Percentiles rank a stretch among this genome's conserved stretches.
Evolutionary conservation across 2,797 vertebrate genomes (phyloP).

Genomic region (Champsocephalus esox): DNA sequence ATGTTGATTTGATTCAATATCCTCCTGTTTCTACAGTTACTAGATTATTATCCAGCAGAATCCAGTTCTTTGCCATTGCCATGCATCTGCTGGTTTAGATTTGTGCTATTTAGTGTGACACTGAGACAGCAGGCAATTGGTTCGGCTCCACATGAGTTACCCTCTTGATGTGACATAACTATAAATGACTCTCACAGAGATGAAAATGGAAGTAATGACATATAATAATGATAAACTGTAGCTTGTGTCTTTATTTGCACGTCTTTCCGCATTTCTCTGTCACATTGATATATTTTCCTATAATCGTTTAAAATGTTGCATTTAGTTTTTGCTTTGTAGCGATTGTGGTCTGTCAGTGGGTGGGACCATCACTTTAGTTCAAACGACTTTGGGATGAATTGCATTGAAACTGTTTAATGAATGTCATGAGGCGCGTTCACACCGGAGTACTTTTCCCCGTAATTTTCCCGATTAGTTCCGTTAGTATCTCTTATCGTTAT

Average conservation of each 20-base stretch:
- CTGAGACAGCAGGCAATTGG: conserved; percentile 28
- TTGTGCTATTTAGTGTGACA: conserved; percentile 32
- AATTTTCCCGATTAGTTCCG: too few relatives aligned
- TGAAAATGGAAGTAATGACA: neutral
- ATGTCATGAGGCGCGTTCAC: too few relatives aligned
- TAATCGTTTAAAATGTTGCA: neutral
- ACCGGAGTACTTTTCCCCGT: too few relatives aligned
- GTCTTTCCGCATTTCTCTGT: neutral
- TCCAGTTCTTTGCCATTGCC: too few relatives aligned
- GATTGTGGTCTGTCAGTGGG: neutral
- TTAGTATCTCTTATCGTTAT: too few relatives aligned
- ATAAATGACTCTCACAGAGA: neutral
- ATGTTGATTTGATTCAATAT: too few relatives aligned
- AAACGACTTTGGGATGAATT: too few relatives aligned
- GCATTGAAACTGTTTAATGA: too few relatives aligned
- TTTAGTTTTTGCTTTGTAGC: neutral
- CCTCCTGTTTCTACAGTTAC: too few relatives aligned
- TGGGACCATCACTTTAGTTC: too few relatives aligned
- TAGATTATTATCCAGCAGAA: too few relatives aligned
- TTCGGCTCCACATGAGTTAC: conserved; percentile 24
- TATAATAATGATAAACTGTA: neutral
- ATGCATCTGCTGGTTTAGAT: conserved; percentile 22
- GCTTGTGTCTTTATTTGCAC: neutral
- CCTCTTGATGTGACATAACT: neutral
- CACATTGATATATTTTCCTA: too few relatives aligned